phyloP scores from a whole-genome alignment of 2,888 invertebrate species.

The Patella pellucida region DNA sequence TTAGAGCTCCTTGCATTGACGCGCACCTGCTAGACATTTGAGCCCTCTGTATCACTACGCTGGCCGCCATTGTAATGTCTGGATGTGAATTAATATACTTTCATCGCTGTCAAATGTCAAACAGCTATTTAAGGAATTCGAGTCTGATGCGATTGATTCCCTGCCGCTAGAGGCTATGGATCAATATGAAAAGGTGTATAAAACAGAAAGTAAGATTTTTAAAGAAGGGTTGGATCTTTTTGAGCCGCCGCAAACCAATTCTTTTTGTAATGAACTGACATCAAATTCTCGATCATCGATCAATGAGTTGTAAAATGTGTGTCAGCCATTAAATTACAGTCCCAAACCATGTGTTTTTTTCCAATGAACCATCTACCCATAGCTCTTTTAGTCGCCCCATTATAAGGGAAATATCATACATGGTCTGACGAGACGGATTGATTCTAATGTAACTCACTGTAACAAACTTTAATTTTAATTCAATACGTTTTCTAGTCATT shows the following conservation, averaged over 20 bases:
- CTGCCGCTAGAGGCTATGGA: slow-evolving; percentile 36
- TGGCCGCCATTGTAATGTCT: slow-evolving; percentile 23
- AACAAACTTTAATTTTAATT: too few species aligned
- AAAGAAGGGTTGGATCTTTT: slow-evolving; percentile 38
- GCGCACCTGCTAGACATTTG: too few species aligned
- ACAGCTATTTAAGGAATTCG: slow-evolving; percentile 9
- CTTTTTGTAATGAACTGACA: slow-evolving; percentile 36
- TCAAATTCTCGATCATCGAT: slow-evolving; percentile 29
- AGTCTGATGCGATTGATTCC: slow-evolving; percentile 6
- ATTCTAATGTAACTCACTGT: too few species aligned
- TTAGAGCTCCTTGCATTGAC: too few species aligned
- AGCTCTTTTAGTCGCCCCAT: too few species aligned
- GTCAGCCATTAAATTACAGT: too few species aligned
- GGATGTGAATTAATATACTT: slow-evolving; percentile 15
- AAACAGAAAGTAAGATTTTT: slow-evolving; percentile 37
- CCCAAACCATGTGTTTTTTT: too few species aligned
- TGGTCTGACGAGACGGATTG: too few species aligned
- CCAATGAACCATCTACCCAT: too few species aligned
- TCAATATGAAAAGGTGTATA: slow-evolving; percentile 34
- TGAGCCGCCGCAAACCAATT: slow-evolving; percentile 35
- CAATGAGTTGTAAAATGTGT: too few species aligned
- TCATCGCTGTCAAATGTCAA: slow-evolving; percentile 13
- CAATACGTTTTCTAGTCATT: too few species aligned
- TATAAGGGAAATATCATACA: too few species aligned
- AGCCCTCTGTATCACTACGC: slow-evolving; percentile 26